A percentile compares a stretch with the other conserved stretches of the same genome.
phyloP scores from a whole-genome alignment of 2,113 vertebrate genomes.

The Macaca mulatta region DNA sequence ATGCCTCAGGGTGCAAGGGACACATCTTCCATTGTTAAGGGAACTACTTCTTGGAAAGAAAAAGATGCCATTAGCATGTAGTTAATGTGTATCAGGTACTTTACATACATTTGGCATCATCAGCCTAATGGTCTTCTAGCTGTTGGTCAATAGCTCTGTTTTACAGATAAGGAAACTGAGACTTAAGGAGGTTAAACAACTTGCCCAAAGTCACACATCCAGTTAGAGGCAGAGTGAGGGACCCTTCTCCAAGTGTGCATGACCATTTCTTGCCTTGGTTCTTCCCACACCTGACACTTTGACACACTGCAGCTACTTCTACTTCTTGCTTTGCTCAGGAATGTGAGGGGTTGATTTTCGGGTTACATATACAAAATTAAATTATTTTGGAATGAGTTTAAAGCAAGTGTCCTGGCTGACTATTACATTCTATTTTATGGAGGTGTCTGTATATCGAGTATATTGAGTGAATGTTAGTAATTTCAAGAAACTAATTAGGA shows the following conservation, averaged over 20 bases:
- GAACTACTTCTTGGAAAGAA: neutral
- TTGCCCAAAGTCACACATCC: neutral
- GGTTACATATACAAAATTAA: neutral
- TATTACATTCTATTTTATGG: neutral
- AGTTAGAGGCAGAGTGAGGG: neutral
- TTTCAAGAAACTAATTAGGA: neutral
- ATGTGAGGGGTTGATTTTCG: neutral
- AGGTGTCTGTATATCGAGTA: neutral
- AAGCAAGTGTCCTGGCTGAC: slow-evolving; percentile 3
- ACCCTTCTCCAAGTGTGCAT: fast-evolving
- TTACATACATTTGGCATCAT: neutral
- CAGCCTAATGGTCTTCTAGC: neutral
- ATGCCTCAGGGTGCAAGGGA: neutral
- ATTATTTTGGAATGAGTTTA: neutral
- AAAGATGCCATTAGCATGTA: neutral
- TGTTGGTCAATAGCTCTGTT: neutral
- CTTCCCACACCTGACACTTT: neutral
- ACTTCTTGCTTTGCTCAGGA: neutral
- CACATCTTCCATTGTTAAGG: neutral
- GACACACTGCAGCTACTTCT: neutral
- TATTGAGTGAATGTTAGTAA: neutral
- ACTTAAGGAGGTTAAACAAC: neutral
- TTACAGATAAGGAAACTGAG: neutral
- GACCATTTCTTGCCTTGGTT: neutral
- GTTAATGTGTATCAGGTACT: neutral